Evolutionary conservation across 2,113 vertebrate genomes (phyloP).

Genomic region (Phocoena sinus): DNA sequence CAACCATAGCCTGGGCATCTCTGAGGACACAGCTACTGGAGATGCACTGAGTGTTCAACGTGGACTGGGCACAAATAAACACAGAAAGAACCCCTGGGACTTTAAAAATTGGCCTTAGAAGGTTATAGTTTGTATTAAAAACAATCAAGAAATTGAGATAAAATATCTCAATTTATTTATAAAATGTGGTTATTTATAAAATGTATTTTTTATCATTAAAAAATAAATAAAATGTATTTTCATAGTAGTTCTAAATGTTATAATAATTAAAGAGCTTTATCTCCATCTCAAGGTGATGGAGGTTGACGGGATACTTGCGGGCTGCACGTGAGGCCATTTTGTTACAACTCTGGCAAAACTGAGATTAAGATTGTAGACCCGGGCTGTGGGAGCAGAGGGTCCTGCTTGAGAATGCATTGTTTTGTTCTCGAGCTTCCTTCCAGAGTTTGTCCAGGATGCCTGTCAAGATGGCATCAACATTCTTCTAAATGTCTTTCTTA

Average conservation of each 20-base stretch:
- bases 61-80: not conserved
- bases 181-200: not conserved
- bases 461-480: not conserved
- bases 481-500: not conserved
- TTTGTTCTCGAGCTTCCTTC: not conserved
- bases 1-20: not conserved
- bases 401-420: not conserved
- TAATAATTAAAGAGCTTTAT: not conserved
- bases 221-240: not conserved
- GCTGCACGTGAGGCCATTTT: not conserved
- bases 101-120: not conserved
- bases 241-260: not conserved
- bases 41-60: rapidly evolving
- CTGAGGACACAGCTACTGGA: not conserved
- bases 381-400: not conserved
- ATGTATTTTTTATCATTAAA: too few species aligned
- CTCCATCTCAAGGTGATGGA: not conserved
- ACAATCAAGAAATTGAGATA: not conserved
- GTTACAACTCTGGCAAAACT: not conserved
- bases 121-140: not conserved
- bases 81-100: not conserved
- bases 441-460: not conserved
- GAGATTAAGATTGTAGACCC: not conserved
- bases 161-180: not conserved
- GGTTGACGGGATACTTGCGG: not conserved